Percentiles rank a stretch among this genome's conserved stretches.
Evolutionary conservation across 92 coral and sea anemone species (phyloP).

Genomic region (Actinostola sp.): DNA sequence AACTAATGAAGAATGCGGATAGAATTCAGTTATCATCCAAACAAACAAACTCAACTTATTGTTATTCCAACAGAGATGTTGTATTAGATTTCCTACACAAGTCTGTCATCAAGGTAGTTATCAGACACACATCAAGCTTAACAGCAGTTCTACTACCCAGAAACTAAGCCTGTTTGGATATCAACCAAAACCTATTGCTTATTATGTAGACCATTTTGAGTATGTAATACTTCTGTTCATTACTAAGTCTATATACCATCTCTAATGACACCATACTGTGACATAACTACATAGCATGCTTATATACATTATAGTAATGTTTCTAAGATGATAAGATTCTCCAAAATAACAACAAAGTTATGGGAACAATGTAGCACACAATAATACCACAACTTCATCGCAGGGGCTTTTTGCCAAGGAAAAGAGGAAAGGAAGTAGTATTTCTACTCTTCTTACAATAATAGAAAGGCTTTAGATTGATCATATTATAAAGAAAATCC

Average conservation of each 20-base stretch:
- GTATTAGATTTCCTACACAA: slow-evolving; percentile 6
- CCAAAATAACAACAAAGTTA: slow-evolving; percentile 18
- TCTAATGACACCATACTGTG: neutral
- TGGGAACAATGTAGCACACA: slow-evolving; percentile 27
- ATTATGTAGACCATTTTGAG: neutral
- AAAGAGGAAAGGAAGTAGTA: neutral
- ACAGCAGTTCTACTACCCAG: neutral
- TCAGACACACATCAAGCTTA: slow-evolving; percentile 5
- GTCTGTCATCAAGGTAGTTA: slow-evolving; percentile 23
- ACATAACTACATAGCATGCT: neutral
- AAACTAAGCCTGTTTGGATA: neutral
- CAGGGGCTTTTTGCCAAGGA: neutral
- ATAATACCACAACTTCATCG: neutral
- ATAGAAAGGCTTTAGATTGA: neutral
- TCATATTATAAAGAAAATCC: neutral
- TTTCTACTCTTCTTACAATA: neutral
- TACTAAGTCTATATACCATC: neutral
- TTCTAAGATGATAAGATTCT: slow-evolving; percentile 12
- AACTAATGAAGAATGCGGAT: neutral
- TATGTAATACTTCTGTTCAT: neutral
- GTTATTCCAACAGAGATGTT: slow-evolving; percentile 19
- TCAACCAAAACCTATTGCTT: neutral
- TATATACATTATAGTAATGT: neutral
- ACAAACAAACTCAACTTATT: slow-evolving; percentile 8
- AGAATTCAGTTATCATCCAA: slow-evolving; percentile 11